Evolutionary conservation across 2,888 invertebrate genomes (phyloP), one percentile per base, ranked within the genome.

Genomic region (Ochropleura leucogaster): DNA sequence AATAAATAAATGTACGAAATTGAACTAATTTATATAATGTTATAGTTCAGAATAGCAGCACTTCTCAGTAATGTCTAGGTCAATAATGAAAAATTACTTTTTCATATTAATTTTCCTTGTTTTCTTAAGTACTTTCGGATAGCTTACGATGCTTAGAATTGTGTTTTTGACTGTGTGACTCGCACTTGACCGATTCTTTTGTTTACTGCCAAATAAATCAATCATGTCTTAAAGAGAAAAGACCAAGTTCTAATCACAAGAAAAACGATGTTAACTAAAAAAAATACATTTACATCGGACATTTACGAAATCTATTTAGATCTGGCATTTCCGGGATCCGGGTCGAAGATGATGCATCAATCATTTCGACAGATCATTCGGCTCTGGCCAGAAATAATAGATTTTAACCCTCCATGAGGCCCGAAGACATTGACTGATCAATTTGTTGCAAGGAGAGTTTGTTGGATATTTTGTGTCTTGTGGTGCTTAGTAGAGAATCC

Each of bases 341-440:
- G 59, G 72, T 57, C 10, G 59, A 53, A 64, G 51, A 79, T 83
- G 80, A 82, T 82, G 81, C 80, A 90, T 91, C 90, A 88, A 89
- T 90, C 91, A 88, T 88, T 75, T 76, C 71, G 86, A 90, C 85
- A 79, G 88, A 88, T 87, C 87, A 84, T 83, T 69, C 74, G 79
- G 79, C 77, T 63, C 67, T 75, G 51, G 77, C 79, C 84, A 84
- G 77, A 85, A 86, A 87, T 90, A 89, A 90, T 90, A 89, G 89
- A 89, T 89, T 88, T 85, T 85, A 86, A 88, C 84, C 81, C 80
- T 71, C 78, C 79, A 78, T 40, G 63, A 63, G 44, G n/a, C 68
- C 44, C 66, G 81, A 68, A 79, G 79, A 79, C 82, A 81, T 79
- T 86, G 89, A 89, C 83, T 79, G 85, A 88, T 89, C 88, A 89